Evolutionary conservation across 2,888 invertebrate genomes (phyloP).

Genomic region (Sclerodermus sp.): DNA sequence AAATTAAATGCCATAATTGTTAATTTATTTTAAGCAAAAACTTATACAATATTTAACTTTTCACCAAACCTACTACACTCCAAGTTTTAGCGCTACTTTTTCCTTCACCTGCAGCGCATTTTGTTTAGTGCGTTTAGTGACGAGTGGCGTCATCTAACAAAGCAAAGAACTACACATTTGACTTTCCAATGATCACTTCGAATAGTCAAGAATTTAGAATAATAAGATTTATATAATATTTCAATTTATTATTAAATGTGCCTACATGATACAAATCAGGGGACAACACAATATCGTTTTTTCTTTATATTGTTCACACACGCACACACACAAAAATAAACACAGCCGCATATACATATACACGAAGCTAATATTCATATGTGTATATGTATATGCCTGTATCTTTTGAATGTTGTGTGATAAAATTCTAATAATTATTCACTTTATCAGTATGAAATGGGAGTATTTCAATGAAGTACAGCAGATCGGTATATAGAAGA

Average conservation of each 20-base stretch:
- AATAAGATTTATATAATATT: constrained; percentile 43
- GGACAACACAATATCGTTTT: constrained; percentile 52
- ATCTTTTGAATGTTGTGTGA: constrained; percentile 28
- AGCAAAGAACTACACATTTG: too few species aligned
- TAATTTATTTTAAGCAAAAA: neutral
- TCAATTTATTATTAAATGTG: constrained; percentile 55
- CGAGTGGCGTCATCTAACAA: too few species aligned
- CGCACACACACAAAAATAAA: constrained; percentile 26
- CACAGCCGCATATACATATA: constrained; percentile 4
- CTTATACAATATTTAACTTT: too few species aligned
- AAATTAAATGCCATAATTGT: constrained; percentile 45
- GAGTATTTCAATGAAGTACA: constrained; percentile 37
- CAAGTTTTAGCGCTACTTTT: too few species aligned
- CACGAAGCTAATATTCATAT: too few species aligned
- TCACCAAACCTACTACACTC: too few species aligned
- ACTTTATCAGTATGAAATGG: constrained; percentile 29
- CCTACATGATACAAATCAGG: constrained; percentile 54
- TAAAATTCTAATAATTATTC: constrained; percentile 32
- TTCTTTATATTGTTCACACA: constrained; percentile 39
- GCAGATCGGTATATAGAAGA: constrained; percentile 37
- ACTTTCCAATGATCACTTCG: too few species aligned
- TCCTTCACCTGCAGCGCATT: too few species aligned
- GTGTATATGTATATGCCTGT: constrained; percentile 25
- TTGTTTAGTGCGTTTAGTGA: too few species aligned
- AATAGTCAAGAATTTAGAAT: too few species aligned